These are phyloP conservation scores for Diachasmimorpha longicaudata DNA, from an alignment of 1,140 invertebrate genomes.

Conservation along the genomic window DNA sequence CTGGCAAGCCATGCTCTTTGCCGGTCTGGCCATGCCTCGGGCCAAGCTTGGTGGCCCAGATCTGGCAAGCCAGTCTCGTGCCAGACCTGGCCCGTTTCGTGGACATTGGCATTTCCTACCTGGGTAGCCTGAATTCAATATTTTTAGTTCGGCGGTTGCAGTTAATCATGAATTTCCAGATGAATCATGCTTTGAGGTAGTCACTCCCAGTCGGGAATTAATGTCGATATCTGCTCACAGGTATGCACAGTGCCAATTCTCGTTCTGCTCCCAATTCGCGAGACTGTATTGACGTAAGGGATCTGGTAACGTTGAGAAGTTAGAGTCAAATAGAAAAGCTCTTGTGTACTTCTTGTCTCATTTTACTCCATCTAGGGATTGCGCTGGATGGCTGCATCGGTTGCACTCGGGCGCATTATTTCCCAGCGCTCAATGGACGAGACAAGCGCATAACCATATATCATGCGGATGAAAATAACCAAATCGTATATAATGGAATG, in stretches of 20 bases:
- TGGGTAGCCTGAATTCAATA: neutral
- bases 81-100: too few relatives aligned
- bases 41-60: too few relatives aligned
- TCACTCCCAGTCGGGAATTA: neutral
- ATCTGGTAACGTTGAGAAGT: neutral
- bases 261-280: neutral
- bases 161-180: neutral
- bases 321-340: constrained; percentile 2
- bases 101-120: too few relatives aligned
- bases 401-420: neutral
- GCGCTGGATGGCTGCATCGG: neutral
- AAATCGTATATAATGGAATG: too few relatives aligned
- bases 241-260: neutral
- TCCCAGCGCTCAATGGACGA: neutral
- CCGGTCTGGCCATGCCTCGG: too few relatives aligned
- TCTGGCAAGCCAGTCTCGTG: too few relatives aligned
- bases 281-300: neutral
- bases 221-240: neutral
- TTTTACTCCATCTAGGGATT: neutral
- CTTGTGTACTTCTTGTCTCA: neutral
- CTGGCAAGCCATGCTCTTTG: too few relatives aligned
- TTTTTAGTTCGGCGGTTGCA: neutral
- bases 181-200: neutral
- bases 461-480: neutral
- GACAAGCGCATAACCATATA: neutral